Conservation (phyloP, 2,888 invertebrate genomes). For the Volucella inflata region DNA sequence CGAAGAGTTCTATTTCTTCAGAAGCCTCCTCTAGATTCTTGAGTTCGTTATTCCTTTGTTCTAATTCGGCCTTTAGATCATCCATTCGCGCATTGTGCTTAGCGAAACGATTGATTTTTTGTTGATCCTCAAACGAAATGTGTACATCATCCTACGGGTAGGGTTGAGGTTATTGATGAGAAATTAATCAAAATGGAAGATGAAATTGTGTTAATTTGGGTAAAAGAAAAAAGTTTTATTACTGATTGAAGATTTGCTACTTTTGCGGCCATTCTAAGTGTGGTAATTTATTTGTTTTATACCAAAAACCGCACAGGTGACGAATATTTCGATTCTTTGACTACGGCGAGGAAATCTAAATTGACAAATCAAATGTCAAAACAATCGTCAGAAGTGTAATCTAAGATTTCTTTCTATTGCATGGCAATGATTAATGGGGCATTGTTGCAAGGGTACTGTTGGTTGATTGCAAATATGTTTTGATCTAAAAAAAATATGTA, state of each 20-base stretch:
- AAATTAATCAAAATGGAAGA: background rate
- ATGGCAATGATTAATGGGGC: conserved; percentile 54
- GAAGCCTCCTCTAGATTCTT: conserved; percentile 96
- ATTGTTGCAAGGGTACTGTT: background rate
- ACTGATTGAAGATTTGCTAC: conserved; percentile 88
- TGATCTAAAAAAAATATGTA: background rate
- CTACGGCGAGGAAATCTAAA: conserved; percentile 53
- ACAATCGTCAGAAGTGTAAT: conserved; percentile 41
- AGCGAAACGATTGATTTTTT: conserved; percentile 98
- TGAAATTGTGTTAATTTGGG: background rate
- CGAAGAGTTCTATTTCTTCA: conserved; percentile 92
- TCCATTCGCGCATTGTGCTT: conserved; percentile 95
- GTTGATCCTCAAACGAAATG: conserved; percentile 98
- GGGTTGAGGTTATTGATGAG: conserved; percentile 45
- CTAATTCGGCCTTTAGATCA: conserved; percentile 94
- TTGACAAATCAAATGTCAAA: conserved; percentile 60
- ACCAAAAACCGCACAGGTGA: conserved; percentile 57
- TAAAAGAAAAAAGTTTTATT: conserved; percentile 79
- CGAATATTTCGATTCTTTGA: conserved; percentile 1
- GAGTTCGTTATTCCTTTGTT: conserved; percentile 93
- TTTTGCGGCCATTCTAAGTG: conserved; percentile 81
- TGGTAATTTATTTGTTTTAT: conserved; percentile 12
- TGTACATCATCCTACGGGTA: conserved; percentile 90
- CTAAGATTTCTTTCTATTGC: conserved; percentile 30
- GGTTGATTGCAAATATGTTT: background rate